Evolutionary conservation across 2,797 vertebrate species (phyloP), one percentile per base, ranked within the genome.

Genomic region (Vireo griseus): DNA sequence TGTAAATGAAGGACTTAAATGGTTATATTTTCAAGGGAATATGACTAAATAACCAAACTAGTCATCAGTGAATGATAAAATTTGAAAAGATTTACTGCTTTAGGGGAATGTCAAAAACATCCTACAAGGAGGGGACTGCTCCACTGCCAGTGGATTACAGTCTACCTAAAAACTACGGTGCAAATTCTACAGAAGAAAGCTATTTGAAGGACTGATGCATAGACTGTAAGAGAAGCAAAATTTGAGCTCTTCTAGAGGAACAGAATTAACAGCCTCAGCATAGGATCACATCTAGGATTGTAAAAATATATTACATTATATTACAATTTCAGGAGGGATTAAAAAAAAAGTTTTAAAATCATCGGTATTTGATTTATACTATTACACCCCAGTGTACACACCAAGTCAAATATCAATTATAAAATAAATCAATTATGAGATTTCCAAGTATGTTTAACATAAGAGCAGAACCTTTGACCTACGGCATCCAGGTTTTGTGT

Each of bases 391-490:
- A 87, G 45, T 10, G 26, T 18, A 74, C 78, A 80, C 68, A 44
- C 33, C 45, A 89, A 94, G 58, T 54, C 54, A 94, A 48, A 13
- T 33, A 50, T 19, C 15, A 92, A 93, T 85, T 86, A 86, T 2
- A 87, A 90, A 79, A 89, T 35, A 48, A 90, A 85, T 65, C 65
- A 88, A 50, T 10, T 62, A 42, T 54, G 48, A 91, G 62, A 93
- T 86, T 94, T 91, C 40, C 26, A 72, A 79, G 33, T 62, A 83
- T 4, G 13, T 78, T 94, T 69, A 96, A 94, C 19, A 14, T 33
- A 92, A 90, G 52, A 96, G 57, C 68, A 96, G 92, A 96, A 90
- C 84, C 75, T 92, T 86, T 75, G 66, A 95, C 77, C 89, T 95
- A 82, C 61, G 7, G 35, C 87, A 92, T 97, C 96, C 96, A 91